Conservation (phyloP, 2,797 vertebrate species). For the Rhadinocentrus ornatus region DNA sequence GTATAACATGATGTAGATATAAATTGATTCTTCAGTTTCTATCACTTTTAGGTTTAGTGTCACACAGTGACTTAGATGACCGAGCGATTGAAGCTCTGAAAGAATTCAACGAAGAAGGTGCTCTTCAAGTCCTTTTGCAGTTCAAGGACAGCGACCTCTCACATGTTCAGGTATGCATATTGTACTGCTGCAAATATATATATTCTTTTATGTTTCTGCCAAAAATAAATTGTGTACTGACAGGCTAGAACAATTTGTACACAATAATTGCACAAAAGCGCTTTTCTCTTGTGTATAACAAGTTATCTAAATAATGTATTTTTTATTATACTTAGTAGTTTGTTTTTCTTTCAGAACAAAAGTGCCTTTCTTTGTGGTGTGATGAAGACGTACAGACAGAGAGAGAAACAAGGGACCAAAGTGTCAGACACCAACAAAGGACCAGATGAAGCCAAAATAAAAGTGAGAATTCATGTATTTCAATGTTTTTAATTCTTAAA, state of each 20-base stretch:
- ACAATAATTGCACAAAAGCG: not conserved
- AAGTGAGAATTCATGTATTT: slow-evolving; percentile 74
- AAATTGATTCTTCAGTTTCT: slow-evolving; percentile 10
- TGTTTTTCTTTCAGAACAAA: slow-evolving; percentile 90
- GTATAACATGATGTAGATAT: slow-evolving; percentile 5
- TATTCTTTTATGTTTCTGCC: not conserved
- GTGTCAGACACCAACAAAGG: slow-evolving; percentile 98
- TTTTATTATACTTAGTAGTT: not conserved
- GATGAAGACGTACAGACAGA: slow-evolving; percentile 99
- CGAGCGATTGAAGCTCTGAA: slow-evolving; percentile 98
- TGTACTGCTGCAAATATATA: not conserved
- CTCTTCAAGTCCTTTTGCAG: slow-evolving; percentile 97
- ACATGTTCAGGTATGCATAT: slow-evolving; percentile 94
- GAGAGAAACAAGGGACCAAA: slow-evolving; percentile 99
- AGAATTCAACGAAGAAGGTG: slow-evolving; percentile 99
- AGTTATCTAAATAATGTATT: not conserved
- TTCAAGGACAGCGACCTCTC: slow-evolving; percentile 99
- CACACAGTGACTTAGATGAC: slow-evolving; percentile 99
- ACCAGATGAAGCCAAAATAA: slow-evolving; percentile 99
- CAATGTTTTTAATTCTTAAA: not conserved
- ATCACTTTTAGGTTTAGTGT: slow-evolving; percentile 90
- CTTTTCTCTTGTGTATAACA: not conserved
- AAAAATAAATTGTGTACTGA: not conserved
- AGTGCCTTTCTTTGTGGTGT: slow-evolving; percentile 99
- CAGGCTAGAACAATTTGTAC: not conserved